These are phyloP conservation scores for Cervus canadensis DNA, from an alignment of 2,113 vertebrate genomes.

Conservation along the genomic window DNA sequence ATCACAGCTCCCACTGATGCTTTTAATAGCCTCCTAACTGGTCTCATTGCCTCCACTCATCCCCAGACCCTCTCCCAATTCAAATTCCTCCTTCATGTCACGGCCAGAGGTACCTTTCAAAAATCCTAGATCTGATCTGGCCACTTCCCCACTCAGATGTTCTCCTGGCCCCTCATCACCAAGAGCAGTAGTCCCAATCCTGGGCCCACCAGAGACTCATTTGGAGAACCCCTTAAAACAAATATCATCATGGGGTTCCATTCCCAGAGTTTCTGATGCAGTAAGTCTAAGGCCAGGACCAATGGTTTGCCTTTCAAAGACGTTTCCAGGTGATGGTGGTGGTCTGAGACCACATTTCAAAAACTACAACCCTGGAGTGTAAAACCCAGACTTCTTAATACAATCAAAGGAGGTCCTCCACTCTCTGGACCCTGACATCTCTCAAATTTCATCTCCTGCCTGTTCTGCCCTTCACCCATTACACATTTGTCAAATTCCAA, in stretches of 20 bases:
- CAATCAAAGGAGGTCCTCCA: not conserved
- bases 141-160: not conserved
- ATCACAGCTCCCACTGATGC: accelerated
- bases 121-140: not conserved
- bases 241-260: not conserved
- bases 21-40: not conserved
- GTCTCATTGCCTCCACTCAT: not conserved
- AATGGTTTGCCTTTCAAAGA: not conserved
- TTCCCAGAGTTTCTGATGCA: not conserved
- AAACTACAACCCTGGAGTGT: not conserved
- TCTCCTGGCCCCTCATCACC: not conserved
- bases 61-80: not conserved
- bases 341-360: not conserved
- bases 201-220: accelerated
- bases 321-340: not conserved
- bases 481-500: not conserved
- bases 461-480: not conserved
- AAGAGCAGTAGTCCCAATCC: not conserved
- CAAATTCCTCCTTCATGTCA: not conserved
- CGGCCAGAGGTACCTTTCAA: not conserved
- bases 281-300: not conserved
- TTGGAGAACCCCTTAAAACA: not conserved
- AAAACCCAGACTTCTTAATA: not conserved
- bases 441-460: not conserved
- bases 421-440: not conserved